Base-by-base conservation (phyloP, 2,888 invertebrate species). In the Ypsolopha scabrella region DNA sequence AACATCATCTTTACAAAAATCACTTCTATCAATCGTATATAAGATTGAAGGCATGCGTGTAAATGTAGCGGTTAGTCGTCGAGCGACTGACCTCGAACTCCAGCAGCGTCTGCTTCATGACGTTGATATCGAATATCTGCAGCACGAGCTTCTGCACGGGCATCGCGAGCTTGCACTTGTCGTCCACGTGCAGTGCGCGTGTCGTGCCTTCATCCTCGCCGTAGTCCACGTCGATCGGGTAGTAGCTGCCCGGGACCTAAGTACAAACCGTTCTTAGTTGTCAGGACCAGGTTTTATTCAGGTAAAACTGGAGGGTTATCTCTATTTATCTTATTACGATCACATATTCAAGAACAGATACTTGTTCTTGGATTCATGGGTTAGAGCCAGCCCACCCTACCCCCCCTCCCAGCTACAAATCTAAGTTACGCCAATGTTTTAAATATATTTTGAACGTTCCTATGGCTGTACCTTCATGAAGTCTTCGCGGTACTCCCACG, bases 211-310 rank as follows among this genome's bases (percentile, higher is more conserved):
- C 86, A 6, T 72, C 88, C 33, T 90, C 90, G 3, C 92, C 92
- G 69, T 96, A 96, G 73, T 98, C 97, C 58, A 99, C 89, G 54
- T 99, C 98, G 47, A 99, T 86, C 0, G 97, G 96, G 69, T 90
- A 93, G 87, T 95, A 93, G 52, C 80, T 83, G 6, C 92, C 92
- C 0, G 97, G 93, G 6, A 90, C 71, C 88, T 89, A 53, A 33
- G 39, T n/a, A 46, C 6, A 24, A 24, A 24, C 24, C 24, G 4
- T 24, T 24, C 24, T 24, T n/a, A n/a, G n/a, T n/a, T n/a, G n/a
- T n/a, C n/a, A n/a, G 4, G 2, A 24, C 24, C 2, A 24, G 24
- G 24, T 24, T 24, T 24, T 24, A 24, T 24, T 3, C 2, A 24
- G 24, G 2, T 24, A 24, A 24, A 24, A 24, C 24, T 24, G 24